These are phyloP conservation scores for Anguilla rostrata DNA, from an alignment of 2,113 vertebrate species.

Conservation along the genomic window DNA sequence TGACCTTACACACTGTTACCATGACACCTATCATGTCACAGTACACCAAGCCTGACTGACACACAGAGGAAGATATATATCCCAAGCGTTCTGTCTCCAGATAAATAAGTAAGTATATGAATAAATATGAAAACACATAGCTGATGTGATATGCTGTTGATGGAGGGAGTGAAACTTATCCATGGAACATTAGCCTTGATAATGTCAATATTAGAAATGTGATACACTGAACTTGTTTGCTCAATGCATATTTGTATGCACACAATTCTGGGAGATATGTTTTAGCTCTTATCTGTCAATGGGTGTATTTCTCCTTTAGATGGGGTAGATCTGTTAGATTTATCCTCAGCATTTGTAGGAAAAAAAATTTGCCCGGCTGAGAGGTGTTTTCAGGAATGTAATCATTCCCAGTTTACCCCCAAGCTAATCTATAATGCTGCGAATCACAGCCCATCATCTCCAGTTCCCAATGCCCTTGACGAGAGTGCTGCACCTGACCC, in stretches of 20 bases:
- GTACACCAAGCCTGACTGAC: background rate
- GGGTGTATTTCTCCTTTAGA: conserved; percentile 26
- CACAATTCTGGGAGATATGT: background rate
- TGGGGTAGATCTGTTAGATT: conserved; percentile 30
- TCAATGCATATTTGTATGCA: background rate
- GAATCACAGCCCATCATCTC: conserved; percentile 38
- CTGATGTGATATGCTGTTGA: background rate
- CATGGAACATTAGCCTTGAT: background rate
- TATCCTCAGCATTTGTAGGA: conserved; percentile 37
- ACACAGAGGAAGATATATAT: background rate
- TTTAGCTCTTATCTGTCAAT: conserved; percentile 17
- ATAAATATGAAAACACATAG: background rate
- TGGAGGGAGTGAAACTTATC: background rate
- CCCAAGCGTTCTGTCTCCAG: background rate
- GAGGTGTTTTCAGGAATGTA: conserved; percentile 53
- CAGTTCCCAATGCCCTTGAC: conserved; percentile 49
- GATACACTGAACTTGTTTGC: background rate
- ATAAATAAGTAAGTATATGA: background rate
- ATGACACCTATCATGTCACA: background rate
- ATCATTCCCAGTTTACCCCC: conserved; percentile 55
- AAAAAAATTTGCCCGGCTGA: conserved; percentile 43
- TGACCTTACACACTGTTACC: background rate
- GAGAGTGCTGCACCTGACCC: conserved; percentile 39
- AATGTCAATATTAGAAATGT: background rate
- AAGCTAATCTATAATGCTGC: conserved; percentile 50